Evolutionary conservation across 1,140 invertebrate species (phyloP).

Genomic region (Delia radicum): DNA sequence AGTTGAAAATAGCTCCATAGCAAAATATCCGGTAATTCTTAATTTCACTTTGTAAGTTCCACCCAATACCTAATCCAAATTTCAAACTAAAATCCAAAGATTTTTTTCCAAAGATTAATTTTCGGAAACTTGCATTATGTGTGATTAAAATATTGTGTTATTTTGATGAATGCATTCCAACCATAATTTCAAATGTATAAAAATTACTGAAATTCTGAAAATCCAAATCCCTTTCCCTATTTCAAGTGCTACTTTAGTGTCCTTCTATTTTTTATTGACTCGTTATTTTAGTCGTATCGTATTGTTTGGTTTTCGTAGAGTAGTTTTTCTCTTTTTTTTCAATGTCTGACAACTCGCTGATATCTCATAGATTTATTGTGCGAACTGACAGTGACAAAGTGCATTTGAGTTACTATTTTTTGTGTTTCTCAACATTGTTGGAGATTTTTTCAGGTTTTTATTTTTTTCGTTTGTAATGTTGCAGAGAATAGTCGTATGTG

Average conservation of each 20-base stretch:
- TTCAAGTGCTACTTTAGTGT: neutral
- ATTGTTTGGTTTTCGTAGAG: neutral
- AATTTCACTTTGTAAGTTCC: too few relatives aligned
- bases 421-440: neutral
- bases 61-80: too few relatives aligned
- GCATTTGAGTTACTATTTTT: constrained; percentile 27
- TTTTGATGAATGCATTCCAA: too few relatives aligned
- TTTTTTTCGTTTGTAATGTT: neutral
- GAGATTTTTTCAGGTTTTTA: neutral
- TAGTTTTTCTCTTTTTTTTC: neutral
- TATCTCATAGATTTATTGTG: constrained; percentile 29
- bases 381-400: constrained; percentile 27
- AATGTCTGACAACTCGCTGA: constrained; percentile 27
- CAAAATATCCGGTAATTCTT: too few relatives aligned
- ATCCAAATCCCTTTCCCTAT: too few relatives aligned
- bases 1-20: too few relatives aligned
- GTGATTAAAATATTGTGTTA: too few relatives aligned
- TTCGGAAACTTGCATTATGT: too few relatives aligned
- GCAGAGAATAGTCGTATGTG: neutral
- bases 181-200: too few relatives aligned
- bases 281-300: neutral
- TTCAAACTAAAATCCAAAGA: too few relatives aligned
- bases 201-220: too few relatives aligned
- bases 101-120: too few relatives aligned
- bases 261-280: neutral